Evolutionary conservation across 2,888 invertebrate species (phyloP).

Genomic region (Erebia palarica): DNA sequence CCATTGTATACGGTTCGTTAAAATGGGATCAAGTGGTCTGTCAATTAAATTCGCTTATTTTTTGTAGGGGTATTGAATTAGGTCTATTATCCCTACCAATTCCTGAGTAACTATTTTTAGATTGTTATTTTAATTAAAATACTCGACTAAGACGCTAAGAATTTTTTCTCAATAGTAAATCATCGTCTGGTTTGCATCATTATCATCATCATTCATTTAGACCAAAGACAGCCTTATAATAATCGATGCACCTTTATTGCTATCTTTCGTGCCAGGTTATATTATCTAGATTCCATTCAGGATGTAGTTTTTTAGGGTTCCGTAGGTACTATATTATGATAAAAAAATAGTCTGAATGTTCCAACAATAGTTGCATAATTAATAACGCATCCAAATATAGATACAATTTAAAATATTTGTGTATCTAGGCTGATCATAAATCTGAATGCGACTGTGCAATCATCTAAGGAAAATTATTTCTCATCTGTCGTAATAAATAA

Average conservation of each 20-base stretch:
- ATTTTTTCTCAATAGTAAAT: background rate
- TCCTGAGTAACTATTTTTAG: conserved; percentile 4
- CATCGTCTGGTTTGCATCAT: background rate
- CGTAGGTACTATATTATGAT: background rate
- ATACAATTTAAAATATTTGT: background rate
- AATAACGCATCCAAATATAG: background rate
- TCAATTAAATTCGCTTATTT: conserved; percentile 36
- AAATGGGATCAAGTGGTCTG: conserved; percentile 44
- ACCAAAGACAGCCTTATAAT: background rate
- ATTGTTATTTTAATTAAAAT: background rate
- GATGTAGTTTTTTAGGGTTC: background rate
- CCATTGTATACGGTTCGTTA: conserved; percentile 50
- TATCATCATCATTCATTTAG: background rate
- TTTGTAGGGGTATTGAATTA: conserved; percentile 28
- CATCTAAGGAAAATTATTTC: conserved; percentile 11
- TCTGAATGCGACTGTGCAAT: conserved; percentile 12
- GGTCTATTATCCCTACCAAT: conserved; percentile 22
- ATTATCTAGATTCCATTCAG: background rate
- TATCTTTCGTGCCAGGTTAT: background rate
- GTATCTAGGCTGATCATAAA: conserved; percentile 13
- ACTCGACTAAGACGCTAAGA: too few species aligned
- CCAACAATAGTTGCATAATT: background rate
- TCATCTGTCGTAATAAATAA: conserved; percentile 29
- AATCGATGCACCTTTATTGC: background rate
- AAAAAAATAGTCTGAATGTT: background rate